A percentile compares a stretch with the other conserved stretches of the same genome.
These are phyloP conservation scores for Chaetophractus vellerosus DNA, from an alignment of 2,797 vertebrate genomes.

Conservation along the genomic window DNA sequence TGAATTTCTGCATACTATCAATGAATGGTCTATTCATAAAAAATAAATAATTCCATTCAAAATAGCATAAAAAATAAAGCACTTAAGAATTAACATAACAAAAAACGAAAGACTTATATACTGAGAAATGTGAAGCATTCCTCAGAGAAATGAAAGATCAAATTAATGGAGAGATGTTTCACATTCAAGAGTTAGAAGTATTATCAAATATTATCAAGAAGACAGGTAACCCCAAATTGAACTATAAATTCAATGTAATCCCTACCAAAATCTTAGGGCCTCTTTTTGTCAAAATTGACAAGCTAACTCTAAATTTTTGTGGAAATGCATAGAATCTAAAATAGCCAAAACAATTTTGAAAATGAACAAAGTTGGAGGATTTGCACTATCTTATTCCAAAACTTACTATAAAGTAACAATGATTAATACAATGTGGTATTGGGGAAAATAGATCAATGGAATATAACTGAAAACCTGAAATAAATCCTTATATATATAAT, in stretches of 20 bases:
- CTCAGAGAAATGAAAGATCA: constrained; percentile 5
- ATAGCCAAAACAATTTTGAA: neutral
- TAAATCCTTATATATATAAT: neutral
- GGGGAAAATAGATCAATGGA: neutral
- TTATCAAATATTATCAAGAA: neutral
- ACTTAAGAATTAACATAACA: neutral
- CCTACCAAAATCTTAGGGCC: neutral
- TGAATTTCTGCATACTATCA: neutral
- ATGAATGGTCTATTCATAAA: neutral
- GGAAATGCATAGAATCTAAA: neutral
- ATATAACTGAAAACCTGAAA: neutral
- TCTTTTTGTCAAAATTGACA: neutral
- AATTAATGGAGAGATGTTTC: neutral
- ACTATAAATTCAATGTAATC: constrained; percentile 6
- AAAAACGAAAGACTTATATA: neutral
- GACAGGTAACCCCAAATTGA: neutral
- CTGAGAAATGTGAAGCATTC: neutral
- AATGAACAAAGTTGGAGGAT: neutral
- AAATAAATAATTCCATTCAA: neutral
- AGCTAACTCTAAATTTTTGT: neutral
- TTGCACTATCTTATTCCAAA: constrained; percentile 31
- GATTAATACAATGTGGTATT: neutral
- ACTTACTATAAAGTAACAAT: neutral
- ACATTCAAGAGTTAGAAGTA: neutral
- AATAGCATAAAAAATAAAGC: neutral